Evolutionary conservation across 2,888 invertebrate genomes (phyloP).

Genomic region (Dasysyrphus tricinctus): DNA sequence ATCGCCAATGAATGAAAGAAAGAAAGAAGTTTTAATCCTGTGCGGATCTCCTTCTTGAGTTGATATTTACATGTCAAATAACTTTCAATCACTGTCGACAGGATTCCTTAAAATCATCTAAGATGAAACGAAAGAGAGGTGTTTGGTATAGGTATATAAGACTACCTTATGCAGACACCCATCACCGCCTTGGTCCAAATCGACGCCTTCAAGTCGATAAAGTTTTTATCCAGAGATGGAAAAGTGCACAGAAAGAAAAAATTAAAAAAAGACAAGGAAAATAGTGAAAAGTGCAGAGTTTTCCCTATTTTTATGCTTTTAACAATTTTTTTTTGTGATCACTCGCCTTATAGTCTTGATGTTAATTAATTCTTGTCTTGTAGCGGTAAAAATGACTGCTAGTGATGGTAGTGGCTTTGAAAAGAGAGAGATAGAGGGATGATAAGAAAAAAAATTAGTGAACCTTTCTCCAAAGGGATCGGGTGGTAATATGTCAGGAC

Average conservation of each 20-base stretch:
- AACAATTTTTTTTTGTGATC: constrained; percentile 21
- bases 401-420: constrained; percentile 24
- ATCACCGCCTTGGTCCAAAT: constrained; percentile 21
- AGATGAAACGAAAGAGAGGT: constrained; percentile 16
- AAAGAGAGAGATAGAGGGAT: neutral
- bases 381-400: constrained; percentile 76
- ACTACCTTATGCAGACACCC: constrained; percentile 35
- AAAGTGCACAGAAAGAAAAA: constrained; percentile 8
- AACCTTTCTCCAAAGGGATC: constrained; percentile 56
- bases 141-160: constrained; percentile 8
- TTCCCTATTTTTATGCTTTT: constrained; percentile 68
- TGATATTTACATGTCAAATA: constrained; percentile 76
- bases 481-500: constrained; percentile 64
- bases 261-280: constrained; percentile 25
- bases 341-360: constrained; percentile 65
- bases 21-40: constrained; percentile 65
- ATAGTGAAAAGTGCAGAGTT: constrained; percentile 62
- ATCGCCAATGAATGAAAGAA: neutral
- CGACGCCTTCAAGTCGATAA: constrained; percentile 73
- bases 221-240: constrained; percentile 53
- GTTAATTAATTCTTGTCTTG: constrained; percentile 83
- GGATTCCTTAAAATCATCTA: constrained; percentile 57
- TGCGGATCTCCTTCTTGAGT: constrained; percentile 62
- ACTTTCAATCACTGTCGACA: constrained; percentile 76
- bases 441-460: constrained; percentile 44